Conservation (phyloP, 1,140 invertebrate genomes). For the Pseudomyrmex pallidus region DNA sequence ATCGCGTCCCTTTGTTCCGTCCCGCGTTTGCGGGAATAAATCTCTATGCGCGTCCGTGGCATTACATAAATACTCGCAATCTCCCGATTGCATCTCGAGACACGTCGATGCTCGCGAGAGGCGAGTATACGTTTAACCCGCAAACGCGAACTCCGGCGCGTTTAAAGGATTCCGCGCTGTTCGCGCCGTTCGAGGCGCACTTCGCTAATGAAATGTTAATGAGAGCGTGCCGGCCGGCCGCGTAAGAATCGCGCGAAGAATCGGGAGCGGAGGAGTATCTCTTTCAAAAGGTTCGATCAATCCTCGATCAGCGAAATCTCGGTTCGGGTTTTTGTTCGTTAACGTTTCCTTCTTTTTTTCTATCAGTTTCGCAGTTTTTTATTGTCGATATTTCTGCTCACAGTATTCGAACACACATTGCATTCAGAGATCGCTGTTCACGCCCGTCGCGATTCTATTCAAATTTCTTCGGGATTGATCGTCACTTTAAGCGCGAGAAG, state of each 20-base stretch:
- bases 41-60: neutral
- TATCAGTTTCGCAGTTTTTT: neutral
- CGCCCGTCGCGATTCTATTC: conserved; percentile 44
- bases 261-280: neutral
- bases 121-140: conserved; percentile 47
- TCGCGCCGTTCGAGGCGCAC: conserved; percentile 45
- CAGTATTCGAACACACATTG: neutral
- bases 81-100: conserved; percentile 55
- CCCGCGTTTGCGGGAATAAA: conserved; percentile 18
- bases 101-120: conserved; percentile 48
- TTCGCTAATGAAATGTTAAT: conserved; percentile 68
- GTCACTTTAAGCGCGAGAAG: conserved; percentile 26
- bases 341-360: no score
- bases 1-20: conserved; percentile 23
- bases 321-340: neutral
- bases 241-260: conserved; percentile 53
- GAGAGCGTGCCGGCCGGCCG: conserved; percentile 20
- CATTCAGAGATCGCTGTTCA: conserved; percentile 40
- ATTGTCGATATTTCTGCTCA: conserved; percentile 10
- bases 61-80: conserved; percentile 68
- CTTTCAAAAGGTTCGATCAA: conserved; percentile 12
- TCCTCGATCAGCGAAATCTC: neutral
- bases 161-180: conserved; percentile 59
- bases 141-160: conserved; percentile 11
- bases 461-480: conserved; percentile 52